Percentiles rank a stretch among this genome's conserved stretches.
Evolutionary conservation across 2,113 vertebrate species (phyloP).

Genomic region (Mesocricetus auratus): DNA sequence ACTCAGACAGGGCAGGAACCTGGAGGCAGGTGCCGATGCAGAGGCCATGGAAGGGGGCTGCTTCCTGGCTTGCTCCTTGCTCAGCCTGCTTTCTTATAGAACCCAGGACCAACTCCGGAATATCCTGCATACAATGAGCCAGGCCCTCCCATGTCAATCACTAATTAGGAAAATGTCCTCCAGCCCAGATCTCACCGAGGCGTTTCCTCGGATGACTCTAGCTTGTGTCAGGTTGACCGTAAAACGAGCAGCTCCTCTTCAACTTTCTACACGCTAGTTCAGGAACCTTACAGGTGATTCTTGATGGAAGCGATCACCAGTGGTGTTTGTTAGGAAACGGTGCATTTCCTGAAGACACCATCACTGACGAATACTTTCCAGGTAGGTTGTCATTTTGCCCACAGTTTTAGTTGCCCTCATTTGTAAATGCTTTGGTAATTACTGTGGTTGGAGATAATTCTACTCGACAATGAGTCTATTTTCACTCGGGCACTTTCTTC

Average conservation of each 20-base stretch:
- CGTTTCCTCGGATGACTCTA: neutral
- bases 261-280: neutral
- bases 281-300: neutral
- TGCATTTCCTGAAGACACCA: neutral
- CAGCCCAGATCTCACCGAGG: neutral
- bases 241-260: neutral
- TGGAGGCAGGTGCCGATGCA: neutral
- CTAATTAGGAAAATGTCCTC: neutral
- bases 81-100: neutral
- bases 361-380: neutral
- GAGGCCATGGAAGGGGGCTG: neutral
- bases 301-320: neutral
- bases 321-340: neutral
- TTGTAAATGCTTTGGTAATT: conserved; percentile 24
- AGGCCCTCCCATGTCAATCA: neutral
- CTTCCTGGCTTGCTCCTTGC: neutral
- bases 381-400: neutral
- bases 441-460: conserved; percentile 12
- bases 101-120: neutral
- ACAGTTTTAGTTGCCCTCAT: neutral
- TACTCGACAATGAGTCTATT: conserved; percentile 1
- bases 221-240: neutral
- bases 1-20: neutral
- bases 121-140: neutral
- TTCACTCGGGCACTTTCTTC: conserved; percentile 48